A percentile compares a stretch with the other conserved stretches of the same genome.
These are phyloP conservation scores for Ophiothrix spiculata DNA, from an alignment of 35 echinoderm and acorn worm genomes.

Conservation along the genomic window DNA sequence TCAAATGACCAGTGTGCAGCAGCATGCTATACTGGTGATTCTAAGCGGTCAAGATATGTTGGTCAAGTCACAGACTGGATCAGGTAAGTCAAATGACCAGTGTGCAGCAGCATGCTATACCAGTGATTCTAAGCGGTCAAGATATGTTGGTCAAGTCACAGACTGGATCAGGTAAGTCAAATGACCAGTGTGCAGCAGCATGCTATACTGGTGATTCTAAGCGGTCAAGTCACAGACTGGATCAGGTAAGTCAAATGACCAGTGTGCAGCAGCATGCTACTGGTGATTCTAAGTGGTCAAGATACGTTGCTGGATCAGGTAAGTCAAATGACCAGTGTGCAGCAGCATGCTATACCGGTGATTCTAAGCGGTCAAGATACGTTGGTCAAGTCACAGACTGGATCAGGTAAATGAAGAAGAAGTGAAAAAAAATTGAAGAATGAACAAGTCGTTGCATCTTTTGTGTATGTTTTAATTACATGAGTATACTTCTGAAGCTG, in stretches of 20 bases:
- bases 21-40: slow-evolving; percentile 58
- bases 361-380: slow-evolving; percentile 68
- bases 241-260: too few species aligned
- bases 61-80: slow-evolving; percentile 94
- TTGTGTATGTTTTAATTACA: too few species aligned
- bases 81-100: slow-evolving; percentile 74
- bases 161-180: too few species aligned
- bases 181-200: too few species aligned
- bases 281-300: too few species aligned
- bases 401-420: slow-evolving; percentile 85
- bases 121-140: too few species aligned
- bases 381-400: slow-evolving; percentile 95
- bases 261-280: slow-evolving; percentile 56
- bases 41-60: slow-evolving; percentile 62
- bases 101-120: too few species aligned
- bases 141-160: slow-evolving; percentile 92
- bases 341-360: slow-evolving; percentile 70
- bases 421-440: too few species aligned
- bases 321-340: slow-evolving; percentile 76
- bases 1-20: too few species aligned
- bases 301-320: slow-evolving; percentile 66
- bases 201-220: too few species aligned
- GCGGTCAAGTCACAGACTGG: not conserved
- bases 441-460: too few species aligned
- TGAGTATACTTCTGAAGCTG: too few species aligned